Evolutionary conservation across 2,888 invertebrate genomes (phyloP).

Genomic region (Lasioglossum marginatum): DNA sequence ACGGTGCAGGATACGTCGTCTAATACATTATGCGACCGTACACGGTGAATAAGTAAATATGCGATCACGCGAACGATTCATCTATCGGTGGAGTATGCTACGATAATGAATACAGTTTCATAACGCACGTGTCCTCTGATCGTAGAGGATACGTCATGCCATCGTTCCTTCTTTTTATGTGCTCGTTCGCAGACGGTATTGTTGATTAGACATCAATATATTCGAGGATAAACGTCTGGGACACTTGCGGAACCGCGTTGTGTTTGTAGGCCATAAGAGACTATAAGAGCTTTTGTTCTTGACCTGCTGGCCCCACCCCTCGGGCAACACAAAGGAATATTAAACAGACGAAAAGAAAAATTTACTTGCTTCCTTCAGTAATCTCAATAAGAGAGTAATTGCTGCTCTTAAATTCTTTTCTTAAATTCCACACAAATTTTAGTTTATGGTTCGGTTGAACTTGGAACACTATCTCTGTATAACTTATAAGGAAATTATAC

Average conservation of each 20-base stretch:
- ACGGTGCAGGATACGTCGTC: constrained; percentile 16
- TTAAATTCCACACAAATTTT: neutral
- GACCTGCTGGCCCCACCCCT: neutral
- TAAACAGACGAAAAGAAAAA: neutral
- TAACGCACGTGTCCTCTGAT: neutral
- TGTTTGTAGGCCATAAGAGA: neutral
- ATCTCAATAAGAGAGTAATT: neutral
- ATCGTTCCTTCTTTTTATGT: neutral
- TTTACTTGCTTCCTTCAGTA: neutral
- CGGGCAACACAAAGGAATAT: neutral
- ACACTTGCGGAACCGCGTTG: neutral
- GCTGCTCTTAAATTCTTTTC: neutral
- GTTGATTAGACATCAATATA: neutral
- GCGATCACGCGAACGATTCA: neutral
- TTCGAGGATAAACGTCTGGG: neutral
- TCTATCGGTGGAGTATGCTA: neutral
- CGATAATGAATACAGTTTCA: constrained; percentile 13
- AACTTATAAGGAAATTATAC: neutral
- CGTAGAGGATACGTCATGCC: neutral
- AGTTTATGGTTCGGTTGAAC: neutral
- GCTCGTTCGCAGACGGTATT: neutral
- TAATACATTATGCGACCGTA: constrained; percentile 10
- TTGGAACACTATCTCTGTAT: neutral
- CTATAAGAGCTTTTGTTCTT: neutral
- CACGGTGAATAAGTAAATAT: constrained; percentile 32